Evolutionary conservation across 1,140 invertebrate genomes (phyloP).

Genomic region (Drosophila dunni): DNA sequence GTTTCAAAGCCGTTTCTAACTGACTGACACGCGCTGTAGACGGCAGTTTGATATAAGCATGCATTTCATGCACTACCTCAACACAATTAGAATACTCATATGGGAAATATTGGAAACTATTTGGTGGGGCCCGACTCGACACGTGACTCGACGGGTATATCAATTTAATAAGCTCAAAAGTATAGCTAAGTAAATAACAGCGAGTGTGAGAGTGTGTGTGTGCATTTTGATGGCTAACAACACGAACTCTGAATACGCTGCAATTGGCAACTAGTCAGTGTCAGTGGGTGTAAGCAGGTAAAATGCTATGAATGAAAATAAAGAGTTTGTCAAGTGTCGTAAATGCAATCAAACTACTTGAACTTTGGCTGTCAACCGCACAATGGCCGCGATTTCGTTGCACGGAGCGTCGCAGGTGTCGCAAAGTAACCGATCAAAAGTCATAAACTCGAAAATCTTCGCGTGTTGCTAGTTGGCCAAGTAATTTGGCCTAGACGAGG

Average conservation of each 20-base stretch:
- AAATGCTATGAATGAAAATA: not conserved
- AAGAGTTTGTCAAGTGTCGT: slow-evolving; percentile 61
- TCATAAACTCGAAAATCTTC: slow-evolving; percentile 67
- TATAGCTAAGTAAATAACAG: slow-evolving; percentile 31
- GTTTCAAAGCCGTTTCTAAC: slow-evolving; percentile 5
- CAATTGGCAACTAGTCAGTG: not conserved
- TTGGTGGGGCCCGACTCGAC: not conserved
- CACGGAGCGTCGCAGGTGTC: slow-evolving; percentile 57
- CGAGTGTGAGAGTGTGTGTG: not conserved
- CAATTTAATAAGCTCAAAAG: slow-evolving; percentile 69
- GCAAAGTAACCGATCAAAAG: slow-evolving; percentile 64
- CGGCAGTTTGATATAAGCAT: not conserved
- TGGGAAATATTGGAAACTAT: slow-evolving; percentile 27
- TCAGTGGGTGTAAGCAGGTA: not conserved
- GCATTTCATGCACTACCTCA: slow-evolving; percentile 45
- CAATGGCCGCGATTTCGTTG: slow-evolving; percentile 26
- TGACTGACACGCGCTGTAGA: not conserved
- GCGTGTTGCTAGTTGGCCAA: slow-evolving; percentile 52
- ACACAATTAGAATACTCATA: slow-evolving; percentile 39
- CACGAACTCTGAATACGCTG: slow-evolving; percentile 68
- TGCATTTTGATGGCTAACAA: slow-evolving; percentile 19
- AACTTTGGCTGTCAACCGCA: slow-evolving; percentile 63
- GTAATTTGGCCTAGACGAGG: slow-evolving; percentile 35
- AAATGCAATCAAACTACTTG: slow-evolving; percentile 76
- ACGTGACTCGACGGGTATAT: slow-evolving; percentile 42